phyloP scores from a whole-genome alignment of 2,113 vertebrate species.

The Anolis sagrei region DNA sequence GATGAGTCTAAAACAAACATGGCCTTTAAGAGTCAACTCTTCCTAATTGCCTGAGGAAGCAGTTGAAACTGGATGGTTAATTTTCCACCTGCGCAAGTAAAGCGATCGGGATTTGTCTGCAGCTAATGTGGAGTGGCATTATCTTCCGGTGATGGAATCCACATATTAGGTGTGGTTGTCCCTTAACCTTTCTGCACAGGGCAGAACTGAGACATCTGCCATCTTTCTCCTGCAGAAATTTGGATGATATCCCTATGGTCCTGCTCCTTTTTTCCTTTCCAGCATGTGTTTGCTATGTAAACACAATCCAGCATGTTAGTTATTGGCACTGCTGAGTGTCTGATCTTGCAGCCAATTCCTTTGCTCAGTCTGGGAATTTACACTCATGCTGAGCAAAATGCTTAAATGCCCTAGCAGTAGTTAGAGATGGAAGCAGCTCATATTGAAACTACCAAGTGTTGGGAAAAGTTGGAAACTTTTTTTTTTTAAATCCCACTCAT shows the following conservation, averaged over 20 bases:
- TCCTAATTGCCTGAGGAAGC: slow-evolving; percentile 11
- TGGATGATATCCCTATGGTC: neutral
- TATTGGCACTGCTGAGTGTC: slow-evolving; percentile 4
- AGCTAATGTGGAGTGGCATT: neutral
- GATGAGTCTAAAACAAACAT: slow-evolving; percentile 7
- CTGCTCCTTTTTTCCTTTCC: slow-evolving; percentile 10
- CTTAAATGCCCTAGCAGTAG: slow-evolving; percentile 9
- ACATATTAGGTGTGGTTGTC: neutral
- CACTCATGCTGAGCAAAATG: slow-evolving; percentile 16
- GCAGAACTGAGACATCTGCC: neutral
- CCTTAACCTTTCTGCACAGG: neutral
- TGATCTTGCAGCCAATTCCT: slow-evolving; percentile 16
- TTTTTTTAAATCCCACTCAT: neutral
- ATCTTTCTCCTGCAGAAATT: neutral
- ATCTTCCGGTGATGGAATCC: neutral
- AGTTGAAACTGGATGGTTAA: fast-evolving
- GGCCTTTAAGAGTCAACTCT: neutral
- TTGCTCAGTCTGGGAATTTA: neutral
- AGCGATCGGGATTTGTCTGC: neutral
- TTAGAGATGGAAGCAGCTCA: neutral
- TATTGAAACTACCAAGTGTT: neutral
- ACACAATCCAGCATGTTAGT: neutral
- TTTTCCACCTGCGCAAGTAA: neutral
- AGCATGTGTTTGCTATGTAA: neutral
- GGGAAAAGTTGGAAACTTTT: neutral